A percentile compares a stretch with the other conserved stretches of the same genome.
Conservation (phyloP, 2,888 invertebrate species). For the Drosophila setosimentum region DNA sequence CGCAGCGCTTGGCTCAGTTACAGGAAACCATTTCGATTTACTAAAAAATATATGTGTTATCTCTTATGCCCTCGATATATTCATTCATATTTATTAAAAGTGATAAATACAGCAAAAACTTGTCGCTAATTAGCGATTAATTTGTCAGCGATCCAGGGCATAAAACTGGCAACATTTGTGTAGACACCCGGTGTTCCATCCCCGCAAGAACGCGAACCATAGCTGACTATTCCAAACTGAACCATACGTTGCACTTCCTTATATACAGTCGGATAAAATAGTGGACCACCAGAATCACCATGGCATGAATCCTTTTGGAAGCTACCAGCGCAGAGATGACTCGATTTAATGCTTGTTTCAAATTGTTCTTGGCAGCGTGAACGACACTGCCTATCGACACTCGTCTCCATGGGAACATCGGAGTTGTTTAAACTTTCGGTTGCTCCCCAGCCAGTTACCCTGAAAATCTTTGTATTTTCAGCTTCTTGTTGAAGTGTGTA, state of each 20-base stretch:
- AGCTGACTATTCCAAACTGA: constrained; percentile 41
- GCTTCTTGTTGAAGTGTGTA: constrained; percentile 8
- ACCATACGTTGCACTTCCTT: not conserved
- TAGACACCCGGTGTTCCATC: constrained; percentile 16
- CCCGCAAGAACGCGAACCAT: rapidly evolving
- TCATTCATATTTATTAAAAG: not conserved
- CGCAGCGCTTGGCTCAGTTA: constrained; percentile 70
- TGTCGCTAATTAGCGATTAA: not conserved
- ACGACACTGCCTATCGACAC: not conserved
- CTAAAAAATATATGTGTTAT: not conserved
- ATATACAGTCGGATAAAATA: not conserved
- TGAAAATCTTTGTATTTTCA: rapidly evolving
- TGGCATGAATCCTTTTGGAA: constrained; percentile 4
- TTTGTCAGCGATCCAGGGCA: constrained; percentile 39
- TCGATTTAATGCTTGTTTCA: rapidly evolving
- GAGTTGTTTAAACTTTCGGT: rapidly evolving
- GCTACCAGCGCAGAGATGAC: constrained; percentile 35
- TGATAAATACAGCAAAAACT: not conserved
- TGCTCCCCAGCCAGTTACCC: constrained; percentile 41
- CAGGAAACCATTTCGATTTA: constrained; percentile 64
- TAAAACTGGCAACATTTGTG: constrained; percentile 35
- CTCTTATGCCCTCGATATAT: not conserved
- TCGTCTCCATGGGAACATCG: constrained; percentile 11
- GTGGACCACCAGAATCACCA: constrained; percentile 46
- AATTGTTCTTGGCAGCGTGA: not conserved